Base-by-base conservation (phyloP, 2,113 vertebrate species). In the Opisthocomus hoazin region DNA sequence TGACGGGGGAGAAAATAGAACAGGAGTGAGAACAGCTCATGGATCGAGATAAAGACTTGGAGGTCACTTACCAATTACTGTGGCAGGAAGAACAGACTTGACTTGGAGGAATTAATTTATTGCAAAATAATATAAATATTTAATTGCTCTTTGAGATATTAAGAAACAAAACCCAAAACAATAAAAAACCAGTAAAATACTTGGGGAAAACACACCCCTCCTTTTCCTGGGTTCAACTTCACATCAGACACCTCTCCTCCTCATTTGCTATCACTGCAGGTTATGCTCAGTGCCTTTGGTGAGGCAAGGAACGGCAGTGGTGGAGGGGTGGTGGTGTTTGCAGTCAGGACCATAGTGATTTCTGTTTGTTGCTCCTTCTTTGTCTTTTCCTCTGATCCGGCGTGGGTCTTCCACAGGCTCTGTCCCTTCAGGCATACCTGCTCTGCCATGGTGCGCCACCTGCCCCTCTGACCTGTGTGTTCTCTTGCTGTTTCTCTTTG, bases 201-300 rank as follows among this genome's bases (percentile, higher is more conserved):
- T 29, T 39, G 43, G 18, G 43, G 13, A 74, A 70, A 65, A 39
- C 14, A 57, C 17, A 37, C 8, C 17, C 8, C 5, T 74, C 6
- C 22, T 84, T 90, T 81, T 87, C 9, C 11, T 43, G 24, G 30
- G 8, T 37, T 79, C 2, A 1, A 53, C 20, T 69, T 84, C n/a
- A 26, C 22, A 20, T 77, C 10, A 12, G 58, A 32, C 23, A 9
- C 9, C 13, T 53, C n/a, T 63, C 4, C 36, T 83, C 8, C 10
- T 27, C 22, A 4, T 11, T 41, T 21, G 4, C 54, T 81, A 15
- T 0, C 0, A 19, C 7, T 0, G 0, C 29, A 29, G 24, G 16
- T 36, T 71, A 11, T 0, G 0, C 36, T 66, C 5, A 3, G 11
- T 36, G 12, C 32, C 17, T 80, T 63, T n/a, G 24, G 1, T 24